Base-by-base conservation (phyloP, 2,797 vertebrate species). In the Microctenopoma lineatum region DNA sequence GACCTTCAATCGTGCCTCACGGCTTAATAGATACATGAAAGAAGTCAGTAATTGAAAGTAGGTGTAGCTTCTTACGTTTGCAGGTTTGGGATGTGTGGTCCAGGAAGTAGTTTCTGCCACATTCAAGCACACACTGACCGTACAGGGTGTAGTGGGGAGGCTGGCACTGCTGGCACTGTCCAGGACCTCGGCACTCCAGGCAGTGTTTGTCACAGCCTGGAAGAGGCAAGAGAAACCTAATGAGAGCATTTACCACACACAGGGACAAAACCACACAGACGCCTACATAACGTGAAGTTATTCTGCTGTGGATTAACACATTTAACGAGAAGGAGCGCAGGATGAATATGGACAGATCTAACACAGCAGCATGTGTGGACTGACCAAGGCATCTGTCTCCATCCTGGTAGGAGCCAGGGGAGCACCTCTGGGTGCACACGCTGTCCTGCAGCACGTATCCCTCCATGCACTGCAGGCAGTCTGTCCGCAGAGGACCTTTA, bases 401-500 rank as follows among this genome's bases (percentile, higher is more conserved):
- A 0, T 96, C 94, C 75, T 10, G 90, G 84, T 94, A 99, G 85
- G 90, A 94, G 1, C 92, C 89, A 0, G 79, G 34, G 0, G 95
- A 92, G 65, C 98, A 99, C 1, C 85, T 87, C 18, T 95, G 94
- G 10, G 92, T 59, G 18, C 98, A 99, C 21, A 95, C 68, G 0
- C 96, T 95, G 0, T 95, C 87, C 21, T 97, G 96, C 47, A 98
- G 86, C 34, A 96, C 44, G 0, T 96, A 92, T 41, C 96, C 95
- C 4, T 97, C 96, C 96, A 96, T 96, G 85, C 98, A 99, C 88
- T 95, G 96, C 77, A 98, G 89, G 85, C 98, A 99, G 88, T 99
- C 96, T 0, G 89, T 96, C 29, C 83, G 90, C 60, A 90, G 92
- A 1, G 97, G 96, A 2, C 98, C 97, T 4, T 73, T 91, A 26